Base-by-base conservation (phyloP, 2,113 vertebrate species). In the Micronycteris hirsuta region DNA sequence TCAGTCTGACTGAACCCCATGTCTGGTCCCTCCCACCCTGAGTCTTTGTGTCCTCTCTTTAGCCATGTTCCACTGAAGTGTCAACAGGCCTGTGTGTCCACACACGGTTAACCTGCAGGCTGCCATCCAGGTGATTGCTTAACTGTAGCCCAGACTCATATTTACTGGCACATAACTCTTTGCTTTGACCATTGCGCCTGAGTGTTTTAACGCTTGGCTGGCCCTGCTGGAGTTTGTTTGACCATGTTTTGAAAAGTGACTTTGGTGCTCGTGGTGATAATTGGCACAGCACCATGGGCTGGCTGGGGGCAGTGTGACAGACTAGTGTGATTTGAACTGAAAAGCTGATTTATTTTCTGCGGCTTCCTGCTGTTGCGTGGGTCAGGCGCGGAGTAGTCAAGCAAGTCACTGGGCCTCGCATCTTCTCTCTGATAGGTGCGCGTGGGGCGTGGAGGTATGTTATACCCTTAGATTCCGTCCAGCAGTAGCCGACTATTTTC, bases 241-340 rank as follows among this genome's bases (percentile, higher is more conserved):
- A 63, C 67, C 56, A 43, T 26, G 41, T 86, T 97, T 96, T 96
- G 92, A 96, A 93, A 94, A 97, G 91, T 86, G 88, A 89, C 88
- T 97, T 95, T 20, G 26, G 85, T 43, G 63, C 83, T 89, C 89
- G 43, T 47, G 43, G 74, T 70, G 70, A 68, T 95, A 70, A 80
- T 36, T 86, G 93, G 93, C 96, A 54, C 4, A 11, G 97, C 54
- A 89, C 70, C 84, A 8, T 1, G 26, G 54, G 47, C 43, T 90
- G 58, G 70, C 0, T 1, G 67, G 16, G 7, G 20, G 92, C 49
- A 20, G 65, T 2, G 13, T 81, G 92, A 95, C n/a, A 31, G 74
- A 56, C 93, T 41, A 33, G 31, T 45, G 33, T 61, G 8, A 61
- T 68, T 22, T 31, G 80, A 96, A 93, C 93, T 86, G 45, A 1